phyloP scores from a whole-genome alignment of 2,113 vertebrate species.

The Galeopterus variegatus region DNA sequence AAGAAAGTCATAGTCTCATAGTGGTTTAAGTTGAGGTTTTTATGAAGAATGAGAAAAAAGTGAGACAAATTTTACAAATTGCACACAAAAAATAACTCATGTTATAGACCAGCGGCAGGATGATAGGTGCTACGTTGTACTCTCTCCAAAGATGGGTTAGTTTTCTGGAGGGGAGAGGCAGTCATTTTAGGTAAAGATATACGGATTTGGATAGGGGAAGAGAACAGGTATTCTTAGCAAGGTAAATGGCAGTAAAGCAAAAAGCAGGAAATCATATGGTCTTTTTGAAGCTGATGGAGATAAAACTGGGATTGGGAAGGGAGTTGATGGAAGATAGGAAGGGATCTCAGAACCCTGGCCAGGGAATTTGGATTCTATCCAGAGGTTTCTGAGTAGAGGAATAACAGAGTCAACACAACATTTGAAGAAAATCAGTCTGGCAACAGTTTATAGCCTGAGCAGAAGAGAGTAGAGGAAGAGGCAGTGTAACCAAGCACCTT shows the following conservation, averaged over 20 bases:
- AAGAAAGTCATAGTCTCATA: neutral
- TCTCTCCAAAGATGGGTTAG: neutral
- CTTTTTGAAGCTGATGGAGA: neutral
- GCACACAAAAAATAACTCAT: neutral
- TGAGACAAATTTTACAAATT: neutral
- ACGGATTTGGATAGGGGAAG: neutral
- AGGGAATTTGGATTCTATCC: neutral
- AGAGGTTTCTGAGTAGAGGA: neutral
- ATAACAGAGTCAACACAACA: neutral
- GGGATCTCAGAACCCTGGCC: neutral
- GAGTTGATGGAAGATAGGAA: too few species aligned
- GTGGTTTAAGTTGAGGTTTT: neutral
- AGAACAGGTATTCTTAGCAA: neutral
- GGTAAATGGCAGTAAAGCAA: neutral
- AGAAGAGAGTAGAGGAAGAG: neutral
- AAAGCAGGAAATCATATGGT: neutral
- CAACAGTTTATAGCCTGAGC: neutral
- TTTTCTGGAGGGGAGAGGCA: neutral
- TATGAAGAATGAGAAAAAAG: neutral
- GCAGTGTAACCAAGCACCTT: fast-evolving
- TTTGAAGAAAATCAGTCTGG: neutral
- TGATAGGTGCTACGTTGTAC: neutral
- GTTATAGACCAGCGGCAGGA: neutral
- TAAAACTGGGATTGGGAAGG: neutral
- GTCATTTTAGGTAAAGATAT: neutral